A percentile compares a stretch with the other conserved stretches of the same genome.
Conservation (phyloP, 2,113 vertebrate species). For the Orcinus orca region DNA sequence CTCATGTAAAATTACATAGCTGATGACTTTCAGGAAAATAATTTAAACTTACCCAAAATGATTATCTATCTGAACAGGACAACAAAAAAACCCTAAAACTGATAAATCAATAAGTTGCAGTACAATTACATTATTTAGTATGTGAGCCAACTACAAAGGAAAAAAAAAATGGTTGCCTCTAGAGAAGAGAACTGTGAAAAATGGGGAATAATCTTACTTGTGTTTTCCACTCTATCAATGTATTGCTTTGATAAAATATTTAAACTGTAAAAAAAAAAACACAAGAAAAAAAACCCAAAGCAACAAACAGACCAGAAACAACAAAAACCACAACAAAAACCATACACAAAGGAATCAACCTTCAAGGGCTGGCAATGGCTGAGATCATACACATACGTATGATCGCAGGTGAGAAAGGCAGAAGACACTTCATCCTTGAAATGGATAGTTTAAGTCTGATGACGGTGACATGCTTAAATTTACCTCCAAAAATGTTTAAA, state of each 20-base stretch:
- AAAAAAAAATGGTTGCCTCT: not conserved
- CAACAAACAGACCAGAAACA: not conserved
- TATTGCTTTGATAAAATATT: slow-evolving; percentile 9
- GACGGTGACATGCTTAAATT: not conserved
- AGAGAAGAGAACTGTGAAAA: not conserved
- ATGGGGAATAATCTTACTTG: not conserved
- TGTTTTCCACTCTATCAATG: not conserved
- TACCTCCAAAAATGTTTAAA: not conserved
- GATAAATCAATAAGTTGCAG: not conserved
- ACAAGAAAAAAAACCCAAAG: not conserved
- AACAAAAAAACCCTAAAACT: not conserved
- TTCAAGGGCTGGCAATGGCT: not conserved
- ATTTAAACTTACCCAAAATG: not conserved
- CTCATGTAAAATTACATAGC: not conserved
- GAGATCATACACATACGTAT: not conserved
- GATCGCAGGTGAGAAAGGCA: not conserved
- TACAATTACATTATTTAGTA: not conserved
- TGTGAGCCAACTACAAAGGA: not conserved
- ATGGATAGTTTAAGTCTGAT: not conserved
- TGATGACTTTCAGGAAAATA: not conserved
- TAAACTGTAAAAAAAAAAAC: not conserved
- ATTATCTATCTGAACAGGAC: not conserved
- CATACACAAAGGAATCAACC: not conserved
- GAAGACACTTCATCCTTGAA: not conserved
- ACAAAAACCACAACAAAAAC: not conserved